Conservation (phyloP, 2,113 vertebrate genomes). For the Chinchilla lanigera region DNA sequence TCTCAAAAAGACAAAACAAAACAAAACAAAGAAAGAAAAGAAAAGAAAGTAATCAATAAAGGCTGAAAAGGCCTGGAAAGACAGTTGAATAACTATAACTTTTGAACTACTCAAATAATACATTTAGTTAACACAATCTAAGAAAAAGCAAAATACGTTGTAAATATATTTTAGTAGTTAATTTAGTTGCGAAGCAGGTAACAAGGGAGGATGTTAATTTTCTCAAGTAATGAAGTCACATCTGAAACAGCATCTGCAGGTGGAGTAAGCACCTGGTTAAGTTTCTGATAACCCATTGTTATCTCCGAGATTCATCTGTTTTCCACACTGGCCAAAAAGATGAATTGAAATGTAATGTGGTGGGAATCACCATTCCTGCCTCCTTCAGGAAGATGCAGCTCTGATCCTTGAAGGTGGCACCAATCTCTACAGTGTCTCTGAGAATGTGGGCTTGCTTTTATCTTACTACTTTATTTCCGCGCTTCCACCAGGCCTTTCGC, state of each 20-base stretch:
- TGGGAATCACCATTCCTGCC: neutral
- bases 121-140: neutral
- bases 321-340: neutral
- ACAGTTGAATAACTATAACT: neutral
- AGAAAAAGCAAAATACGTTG: neutral
- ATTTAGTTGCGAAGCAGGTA: neutral
- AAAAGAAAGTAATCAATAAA: neutral
- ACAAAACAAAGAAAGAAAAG: too few species aligned
- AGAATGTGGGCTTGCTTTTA: neutral
- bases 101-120: neutral
- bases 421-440: neutral
- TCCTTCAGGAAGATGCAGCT: neutral
- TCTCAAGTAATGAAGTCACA: neutral
- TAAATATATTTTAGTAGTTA: neutral
- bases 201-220: neutral
- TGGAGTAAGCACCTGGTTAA: neutral
- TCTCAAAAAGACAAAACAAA: too few species aligned
- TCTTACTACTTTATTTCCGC: neutral
- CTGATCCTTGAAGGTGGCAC: neutral
- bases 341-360: neutral
- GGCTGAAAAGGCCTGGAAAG: neutral
- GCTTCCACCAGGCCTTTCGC: neutral
- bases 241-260: neutral
- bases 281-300: neutral
- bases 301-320: neutral